These are phyloP conservation scores for Brachionus manjavacas DNA, from an alignment of 1,140 invertebrate genomes.

Conservation along the genomic window DNA sequence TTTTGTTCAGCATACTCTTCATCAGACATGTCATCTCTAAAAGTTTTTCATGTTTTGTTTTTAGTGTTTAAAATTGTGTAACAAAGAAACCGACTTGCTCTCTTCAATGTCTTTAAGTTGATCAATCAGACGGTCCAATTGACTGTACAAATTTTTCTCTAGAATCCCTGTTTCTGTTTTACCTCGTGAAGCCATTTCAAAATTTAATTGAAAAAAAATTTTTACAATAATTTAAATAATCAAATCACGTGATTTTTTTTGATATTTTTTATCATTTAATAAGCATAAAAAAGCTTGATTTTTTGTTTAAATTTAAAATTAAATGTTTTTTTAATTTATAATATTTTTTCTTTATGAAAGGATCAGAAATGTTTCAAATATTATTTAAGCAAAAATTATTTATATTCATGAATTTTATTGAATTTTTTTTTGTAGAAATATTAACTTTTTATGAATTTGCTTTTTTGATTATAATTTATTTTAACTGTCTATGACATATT, in stretches of 20 bases:
- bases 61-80: conserved; percentile 21
- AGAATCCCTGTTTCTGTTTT: conserved; percentile 64
- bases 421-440: no score
- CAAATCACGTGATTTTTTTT: conserved; percentile 6
- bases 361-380: no score
- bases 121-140: conserved; percentile 68
- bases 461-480: no score
- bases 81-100: conserved; percentile 61
- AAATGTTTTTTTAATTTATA: background rate
- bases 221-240: background rate
- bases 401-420: no score
- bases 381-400: no score
- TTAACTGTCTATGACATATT: no score
- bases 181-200: conserved; percentile 53
- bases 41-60: background rate
- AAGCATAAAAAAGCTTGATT: background rate
- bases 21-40: conserved; percentile 64
- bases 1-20: conserved; percentile 70
- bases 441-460: no score
- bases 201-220: background rate
- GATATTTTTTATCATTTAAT: background rate
- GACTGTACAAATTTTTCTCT: conserved; percentile 67
- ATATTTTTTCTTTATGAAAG: no score
- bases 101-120: conserved; percentile 71
- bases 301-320: background rate